Base-by-base conservation (phyloP, 2,888 invertebrate species). In the Diarsia brunnea region DNA sequence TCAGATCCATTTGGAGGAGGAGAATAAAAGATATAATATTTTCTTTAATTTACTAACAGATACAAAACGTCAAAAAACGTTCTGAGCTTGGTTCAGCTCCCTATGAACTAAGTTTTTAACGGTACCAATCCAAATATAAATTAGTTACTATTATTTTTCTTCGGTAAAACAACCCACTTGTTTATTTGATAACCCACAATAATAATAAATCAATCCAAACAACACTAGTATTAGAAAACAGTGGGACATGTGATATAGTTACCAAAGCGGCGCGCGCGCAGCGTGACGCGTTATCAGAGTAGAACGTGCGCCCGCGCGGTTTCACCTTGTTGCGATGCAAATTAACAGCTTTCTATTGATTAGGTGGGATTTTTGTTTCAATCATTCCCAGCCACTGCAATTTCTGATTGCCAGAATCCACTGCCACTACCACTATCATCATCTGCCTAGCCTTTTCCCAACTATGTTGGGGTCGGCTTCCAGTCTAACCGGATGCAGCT, bases 211-310 rank as follows among this genome's bases (percentile, higher is more conserved):
- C 77, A 77, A 81, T 81, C 61, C 47, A 53, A 77, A 84, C 51
- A 80, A 61, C 84, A 67, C 68, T 45, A 47, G 43, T 82, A 81
- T 81, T 83, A 83, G 82, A 83, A 83, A 83, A 84, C 81, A 83
- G 78, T 75, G 73, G 84, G 84, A 83, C 82, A 83, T 83, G 84
- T 83, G 82, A 83, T 83, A 83, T 69, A 69, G 84, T 83, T 83
- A 76, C 84, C 71, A 83, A 83, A 84, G 82, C 69, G 24, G 75
- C 69, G 77, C 65, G 81, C 77, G 72, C 78, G 68, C 78, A 73
- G 74, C 87, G 87, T 87, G 87, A 87, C 87, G 87, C 86, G 77
- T 87, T 86, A 87, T 87, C 86, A 87, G 87, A 87, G 65, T 85
- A 84, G 85, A 87, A 87, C 87, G 78, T 75, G 81, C 78, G 82